These are phyloP conservation scores for Brachyistius frenatus DNA, from an alignment of 2,113 vertebrate species.

Conservation along the genomic window DNA sequence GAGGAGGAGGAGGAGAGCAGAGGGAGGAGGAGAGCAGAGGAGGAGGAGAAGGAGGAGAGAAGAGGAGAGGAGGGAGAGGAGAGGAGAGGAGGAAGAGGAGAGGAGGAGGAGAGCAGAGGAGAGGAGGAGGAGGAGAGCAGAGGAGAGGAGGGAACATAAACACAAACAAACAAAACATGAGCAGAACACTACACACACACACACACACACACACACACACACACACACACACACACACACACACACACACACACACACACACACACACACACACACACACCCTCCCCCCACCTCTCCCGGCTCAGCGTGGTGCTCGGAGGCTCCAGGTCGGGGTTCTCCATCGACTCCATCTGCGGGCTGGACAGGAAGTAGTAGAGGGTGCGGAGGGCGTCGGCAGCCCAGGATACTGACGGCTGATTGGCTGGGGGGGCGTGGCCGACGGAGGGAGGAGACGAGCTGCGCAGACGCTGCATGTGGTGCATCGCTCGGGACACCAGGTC, in stretches of 20 bases:
- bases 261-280: conserved; percentile 23
- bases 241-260: conserved; percentile 18
- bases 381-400: conserved; percentile 92
- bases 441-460: conserved; percentile 77
- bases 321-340: conserved; percentile 95
- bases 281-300: conserved; percentile 87
- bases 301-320: conserved; percentile 88
- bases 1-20: too few species aligned
- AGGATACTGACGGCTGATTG: conserved; percentile 87
- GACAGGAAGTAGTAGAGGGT: conserved; percentile 96
- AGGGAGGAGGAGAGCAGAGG: too few species aligned
- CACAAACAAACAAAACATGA: not conserved
- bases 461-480: conserved; percentile 93
- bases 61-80: too few species aligned
- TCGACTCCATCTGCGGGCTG: conserved; percentile 92
- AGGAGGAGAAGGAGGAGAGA: too few species aligned
- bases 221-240: conserved; percentile 23
- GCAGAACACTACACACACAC: not conserved
- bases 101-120: too few species aligned
- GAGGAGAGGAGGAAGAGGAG: too few species aligned
- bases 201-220: conserved; percentile 18
- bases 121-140: too few species aligned
- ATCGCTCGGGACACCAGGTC: conserved; percentile 94
- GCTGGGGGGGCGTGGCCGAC: conserved; percentile 82
- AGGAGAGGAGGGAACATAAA: too few species aligned